phyloP scores from a whole-genome alignment of 37 sponge, comb jelly and placozoan species.

The Petrosia ficiformis region DNA sequence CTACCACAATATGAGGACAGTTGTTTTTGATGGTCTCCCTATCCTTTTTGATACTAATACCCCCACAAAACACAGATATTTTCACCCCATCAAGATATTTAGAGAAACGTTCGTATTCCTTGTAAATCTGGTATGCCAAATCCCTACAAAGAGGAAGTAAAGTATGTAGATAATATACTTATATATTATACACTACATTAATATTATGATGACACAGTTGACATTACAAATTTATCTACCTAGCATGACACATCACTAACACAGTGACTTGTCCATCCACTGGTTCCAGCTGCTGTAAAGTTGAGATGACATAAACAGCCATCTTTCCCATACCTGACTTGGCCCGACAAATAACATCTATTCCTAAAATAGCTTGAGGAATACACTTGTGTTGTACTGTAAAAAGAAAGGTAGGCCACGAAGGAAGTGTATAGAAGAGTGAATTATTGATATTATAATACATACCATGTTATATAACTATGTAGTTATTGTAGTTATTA shows the following conservation, averaged over 20 bases:
- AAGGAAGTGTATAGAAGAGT: no score
- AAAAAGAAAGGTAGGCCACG: no score
- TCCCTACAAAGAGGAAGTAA: conserved; percentile 60
- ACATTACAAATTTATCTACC: conserved; percentile 13
- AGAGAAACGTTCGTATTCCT: conserved; percentile 96
- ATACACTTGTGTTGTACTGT: conserved; percentile 98
- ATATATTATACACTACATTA: no score
- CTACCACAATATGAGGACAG: conserved; percentile 99
- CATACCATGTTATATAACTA: no score
- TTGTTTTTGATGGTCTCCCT: conserved; percentile 90
- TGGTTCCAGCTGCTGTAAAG: conserved; percentile 97
- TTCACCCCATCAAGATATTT: conserved; percentile 89
- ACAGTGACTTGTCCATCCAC: conserved; percentile 94
- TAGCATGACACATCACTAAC: conserved; percentile 92
- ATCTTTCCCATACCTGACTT: conserved; percentile 99
- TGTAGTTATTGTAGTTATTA: conserved; percentile 7
- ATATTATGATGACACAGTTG: no score
- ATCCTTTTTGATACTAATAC: conserved; percentile 91
- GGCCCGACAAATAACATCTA: conserved; percentile 98
- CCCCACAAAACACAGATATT: conserved; percentile 95
- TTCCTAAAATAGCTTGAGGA: conserved; percentile 96
- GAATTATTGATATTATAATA: no score
- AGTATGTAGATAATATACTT: no score
- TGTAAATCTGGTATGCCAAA: conserved; percentile 96
- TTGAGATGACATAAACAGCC: conserved; percentile 96